Conservation (phyloP, 2,888 invertebrate genomes). For the Trichopoda pennipes region DNA sequence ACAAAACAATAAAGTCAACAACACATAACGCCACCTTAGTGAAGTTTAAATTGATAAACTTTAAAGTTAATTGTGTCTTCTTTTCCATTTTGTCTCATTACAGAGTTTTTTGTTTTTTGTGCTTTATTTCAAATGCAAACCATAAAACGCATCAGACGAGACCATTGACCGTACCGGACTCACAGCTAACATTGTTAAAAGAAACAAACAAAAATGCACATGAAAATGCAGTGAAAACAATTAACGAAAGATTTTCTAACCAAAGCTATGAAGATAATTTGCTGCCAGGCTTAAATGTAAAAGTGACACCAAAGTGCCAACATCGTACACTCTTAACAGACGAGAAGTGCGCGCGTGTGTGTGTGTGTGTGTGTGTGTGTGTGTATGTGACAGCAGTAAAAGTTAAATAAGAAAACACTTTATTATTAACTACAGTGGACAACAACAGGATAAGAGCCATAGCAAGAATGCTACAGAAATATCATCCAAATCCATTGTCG, state of each 20-base stretch:
- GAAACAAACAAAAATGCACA: slow-evolving; percentile 50
- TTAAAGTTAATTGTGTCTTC: slow-evolving; percentile 59
- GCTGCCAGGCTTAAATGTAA: slow-evolving; percentile 65
- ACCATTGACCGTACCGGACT: slow-evolving; percentile 71
- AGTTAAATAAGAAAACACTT: slow-evolving; percentile 34
- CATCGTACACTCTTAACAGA: slow-evolving; percentile 47
- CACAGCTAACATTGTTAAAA: slow-evolving; percentile 48
- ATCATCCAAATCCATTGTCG: slow-evolving; percentile 81
- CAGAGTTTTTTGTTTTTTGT: slow-evolving; percentile 57
- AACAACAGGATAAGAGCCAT: slow-evolving; percentile 64
- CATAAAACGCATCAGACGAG: slow-evolving; percentile 67
- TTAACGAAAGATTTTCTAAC: slow-evolving; percentile 57
- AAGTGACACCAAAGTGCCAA: slow-evolving; percentile 65
- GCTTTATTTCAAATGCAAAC: slow-evolving; percentile 55
- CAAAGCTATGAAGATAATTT: slow-evolving; percentile 57
- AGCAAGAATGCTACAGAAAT: slow-evolving; percentile 81
- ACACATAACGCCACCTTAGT: slow-evolving; percentile 67
- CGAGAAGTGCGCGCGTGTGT: background rate
- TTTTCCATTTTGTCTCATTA: slow-evolving; percentile 62
- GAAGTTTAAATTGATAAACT: slow-evolving; percentile 68
- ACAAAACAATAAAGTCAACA: slow-evolving; percentile 53
- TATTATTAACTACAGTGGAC: slow-evolving; percentile 47
- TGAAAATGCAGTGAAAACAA: slow-evolving; percentile 50
- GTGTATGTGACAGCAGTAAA: slow-evolving; percentile 8
- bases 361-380: background rate